Evolutionary conservation across 2,888 invertebrate genomes (phyloP), one percentile per base, ranked within the genome.

Genomic region (Cenopis cana): DNA sequence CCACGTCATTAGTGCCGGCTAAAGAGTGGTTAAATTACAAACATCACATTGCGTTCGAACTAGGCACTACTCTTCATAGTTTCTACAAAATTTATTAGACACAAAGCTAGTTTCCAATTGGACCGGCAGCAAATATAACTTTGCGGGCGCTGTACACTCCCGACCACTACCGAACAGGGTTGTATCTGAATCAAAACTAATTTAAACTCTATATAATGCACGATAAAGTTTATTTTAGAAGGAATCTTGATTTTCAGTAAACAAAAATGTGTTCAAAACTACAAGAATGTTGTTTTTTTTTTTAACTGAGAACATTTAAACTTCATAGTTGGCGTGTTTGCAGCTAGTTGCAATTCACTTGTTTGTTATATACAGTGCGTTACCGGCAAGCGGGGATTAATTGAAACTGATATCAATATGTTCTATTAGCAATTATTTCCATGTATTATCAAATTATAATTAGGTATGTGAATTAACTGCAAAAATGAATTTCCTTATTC

Each of bases 1-100:
- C 70, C 70, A 60, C 70, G 12, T 70, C 70, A 70, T 70, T 65
- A 65, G 70, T 36, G 65, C 52, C 12, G 20, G 20, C 65, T 65
- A 66, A 65, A 70, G 69, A 69, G 69, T 52, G 64, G 59, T 65
- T 46, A 46, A 29, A 54, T 49, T 60, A 54, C 70, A 65, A 70
- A 59, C 33, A 54, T 24, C 20, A 46, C 10, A 14, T n/a, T 65
- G 59, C 65, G 2, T 5, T 38, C 54, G 3, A 36, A 24, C 17
- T 8, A 4, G 20, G 33, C 57, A 33, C 59, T 46, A 57, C 52
- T 41, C 9, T 33, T 6, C 41, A 46, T 52, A 14, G 20, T 20
- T 17, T 18, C 17, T 20, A 49, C 33, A 46, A 49, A 65, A 60
- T 52, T 20, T 46, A 59, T 60, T 24, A 12, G 11, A 12, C 9